Evolutionary conservation across 2,797 vertebrate genomes (phyloP).

Genomic region (Melanogrammus aeglefinus): DNA sequence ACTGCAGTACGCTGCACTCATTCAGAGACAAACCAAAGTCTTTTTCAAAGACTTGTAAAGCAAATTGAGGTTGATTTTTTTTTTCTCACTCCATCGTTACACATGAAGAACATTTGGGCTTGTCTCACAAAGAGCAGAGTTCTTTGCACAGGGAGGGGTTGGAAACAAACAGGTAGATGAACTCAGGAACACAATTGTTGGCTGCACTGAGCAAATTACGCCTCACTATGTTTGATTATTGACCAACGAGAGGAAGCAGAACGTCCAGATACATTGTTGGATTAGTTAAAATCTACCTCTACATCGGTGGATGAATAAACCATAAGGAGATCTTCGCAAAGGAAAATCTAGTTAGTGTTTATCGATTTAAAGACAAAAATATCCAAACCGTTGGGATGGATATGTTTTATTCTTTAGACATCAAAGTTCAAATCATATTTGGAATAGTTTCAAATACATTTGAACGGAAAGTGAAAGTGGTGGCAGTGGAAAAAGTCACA

Average conservation of each 20-base stretch:
- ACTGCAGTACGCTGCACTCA: constrained; percentile 28
- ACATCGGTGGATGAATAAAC: background rate
- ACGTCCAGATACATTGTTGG: background rate
- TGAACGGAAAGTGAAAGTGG: background rate
- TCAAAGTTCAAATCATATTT: constrained; percentile 9
- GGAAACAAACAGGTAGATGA: constrained; percentile 24
- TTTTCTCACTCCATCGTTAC: background rate
- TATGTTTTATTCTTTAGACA: constrained; percentile 13
- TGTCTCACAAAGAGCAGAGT: constrained; percentile 34
- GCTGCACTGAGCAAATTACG: constrained; percentile 8
- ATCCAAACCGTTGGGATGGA: background rate
- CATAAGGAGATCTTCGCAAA: constrained; percentile 1
- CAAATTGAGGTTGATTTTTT: constrained; percentile 8
- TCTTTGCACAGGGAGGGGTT: constrained; percentile 26
- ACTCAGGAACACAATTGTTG: constrained; percentile 30
- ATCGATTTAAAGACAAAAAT: background rate
- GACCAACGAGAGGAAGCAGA: background rate
- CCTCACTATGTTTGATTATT: background rate
- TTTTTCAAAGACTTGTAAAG: constrained; percentile 28
- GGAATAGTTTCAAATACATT: background rate
- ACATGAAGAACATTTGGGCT: constrained; percentile 40
- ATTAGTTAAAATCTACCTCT: constrained; percentile 7
- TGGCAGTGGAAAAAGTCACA: background rate
- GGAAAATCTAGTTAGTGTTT: background rate
- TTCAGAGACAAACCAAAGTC: constrained; percentile 52